phyloP scores from a whole-genome alignment of 2,113 vertebrate species.

The Microtus pennsylvanicus region DNA sequence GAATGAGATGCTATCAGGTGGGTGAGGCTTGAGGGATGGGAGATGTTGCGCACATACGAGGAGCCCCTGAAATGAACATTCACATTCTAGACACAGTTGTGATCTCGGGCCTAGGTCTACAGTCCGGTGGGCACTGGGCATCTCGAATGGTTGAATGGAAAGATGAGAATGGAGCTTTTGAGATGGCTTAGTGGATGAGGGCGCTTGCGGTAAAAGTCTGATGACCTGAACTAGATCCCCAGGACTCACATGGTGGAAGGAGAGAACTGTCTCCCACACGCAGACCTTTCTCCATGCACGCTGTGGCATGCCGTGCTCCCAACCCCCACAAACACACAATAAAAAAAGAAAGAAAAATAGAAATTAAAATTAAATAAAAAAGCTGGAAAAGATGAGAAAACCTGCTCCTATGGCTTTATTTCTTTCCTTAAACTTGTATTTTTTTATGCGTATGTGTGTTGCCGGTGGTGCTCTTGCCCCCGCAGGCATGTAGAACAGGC shows the following conservation, averaged over 20 bases:
- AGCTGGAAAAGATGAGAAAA: neutral
- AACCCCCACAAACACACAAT: neutral
- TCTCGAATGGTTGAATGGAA: too few relatives aligned
- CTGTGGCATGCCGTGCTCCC: too few relatives aligned
- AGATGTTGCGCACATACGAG: neutral
- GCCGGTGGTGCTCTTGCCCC: neutral
- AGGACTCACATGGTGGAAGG: neutral
- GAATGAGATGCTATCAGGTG: neutral
- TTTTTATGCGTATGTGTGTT: neutral
- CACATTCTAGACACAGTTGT: neutral
- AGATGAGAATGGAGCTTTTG: neutral
- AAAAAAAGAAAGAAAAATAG: neutral
- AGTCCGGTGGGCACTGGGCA: accelerated
- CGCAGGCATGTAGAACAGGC: neutral
- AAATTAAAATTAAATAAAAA: neutral
- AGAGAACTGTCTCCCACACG: neutral
- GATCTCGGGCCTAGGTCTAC: neutral
- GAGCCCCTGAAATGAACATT: neutral
- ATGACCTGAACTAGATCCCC: too few relatives aligned
- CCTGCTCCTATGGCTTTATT: neutral
- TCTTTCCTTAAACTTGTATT: neutral
- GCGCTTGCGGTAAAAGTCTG: too few relatives aligned
- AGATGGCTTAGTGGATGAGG: neutral
- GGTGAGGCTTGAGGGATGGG: neutral
- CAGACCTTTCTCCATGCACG: neutral